Conservation (phyloP, 1,140 invertebrate genomes). For the Oreohelix idahoensis region DNA sequence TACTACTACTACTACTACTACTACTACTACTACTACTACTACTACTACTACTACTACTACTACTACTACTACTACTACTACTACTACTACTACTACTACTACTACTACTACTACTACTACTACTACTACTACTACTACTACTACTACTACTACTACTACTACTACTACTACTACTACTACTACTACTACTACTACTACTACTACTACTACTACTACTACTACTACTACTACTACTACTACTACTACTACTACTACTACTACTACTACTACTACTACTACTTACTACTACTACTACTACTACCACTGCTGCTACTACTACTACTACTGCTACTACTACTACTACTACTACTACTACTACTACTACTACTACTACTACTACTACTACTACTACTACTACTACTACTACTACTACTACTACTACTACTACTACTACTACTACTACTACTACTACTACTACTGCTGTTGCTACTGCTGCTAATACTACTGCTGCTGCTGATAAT, state of each 20-base stretch:
- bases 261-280: not conserved
- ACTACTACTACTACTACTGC: too few species aligned
- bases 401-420: not conserved
- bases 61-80: slow-evolving; percentile 23
- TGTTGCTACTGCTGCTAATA: too few species aligned
- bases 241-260: too few species aligned
- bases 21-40: slow-evolving; percentile 14
- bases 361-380: not conserved
- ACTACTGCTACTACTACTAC: not conserved
- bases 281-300: too few species aligned
- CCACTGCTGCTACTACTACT: not conserved
- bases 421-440: not conserved
- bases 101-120: slow-evolving; percentile 30
- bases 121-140: slow-evolving; percentile 27
- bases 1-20: not conserved
- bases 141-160: slow-evolving; percentile 26
- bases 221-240: not conserved
- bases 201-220: too few species aligned
- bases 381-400: not conserved
- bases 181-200: slow-evolving; percentile 4
- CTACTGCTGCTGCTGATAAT: too few species aligned
- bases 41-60: slow-evolving; percentile 24
- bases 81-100: slow-evolving; percentile 26
- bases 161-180: not conserved
- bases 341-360: not conserved